Conservation (phyloP, 2,113 vertebrate genomes). For the Elephantulus edwardii region DNA sequence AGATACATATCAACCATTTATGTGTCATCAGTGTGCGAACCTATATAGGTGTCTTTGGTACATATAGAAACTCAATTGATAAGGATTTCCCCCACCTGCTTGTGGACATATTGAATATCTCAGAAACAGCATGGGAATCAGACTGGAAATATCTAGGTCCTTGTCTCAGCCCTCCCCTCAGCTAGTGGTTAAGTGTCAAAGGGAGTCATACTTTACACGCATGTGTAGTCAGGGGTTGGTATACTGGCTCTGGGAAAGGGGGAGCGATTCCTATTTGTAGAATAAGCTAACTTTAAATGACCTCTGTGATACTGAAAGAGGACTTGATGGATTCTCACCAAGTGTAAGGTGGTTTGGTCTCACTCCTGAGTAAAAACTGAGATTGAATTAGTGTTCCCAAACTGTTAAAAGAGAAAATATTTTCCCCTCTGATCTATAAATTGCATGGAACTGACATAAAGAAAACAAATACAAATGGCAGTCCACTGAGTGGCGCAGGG, state of each 20-base stretch:
- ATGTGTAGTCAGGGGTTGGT: neutral
- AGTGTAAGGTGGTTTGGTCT: neutral
- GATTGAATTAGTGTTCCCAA: neutral
- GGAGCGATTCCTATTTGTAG: too few species aligned
- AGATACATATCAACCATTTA: too few species aligned
- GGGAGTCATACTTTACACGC: neutral
- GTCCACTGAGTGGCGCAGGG: neutral
- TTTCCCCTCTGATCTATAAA: neutral
- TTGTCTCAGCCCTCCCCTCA: neutral
- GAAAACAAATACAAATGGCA: neutral
- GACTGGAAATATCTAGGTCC: neutral
- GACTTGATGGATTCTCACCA: neutral
- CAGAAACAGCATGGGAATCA: neutral
- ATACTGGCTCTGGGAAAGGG: neutral
- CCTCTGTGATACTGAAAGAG: neutral
- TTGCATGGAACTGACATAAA: neutral
- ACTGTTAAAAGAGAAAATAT: neutral
- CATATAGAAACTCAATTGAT: neutral
- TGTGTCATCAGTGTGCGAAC: too few species aligned
- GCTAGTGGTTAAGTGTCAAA: neutral
- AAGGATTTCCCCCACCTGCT: neutral
- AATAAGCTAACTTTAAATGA: neutral
- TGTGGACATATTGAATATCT: neutral
- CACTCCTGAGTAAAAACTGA: fast-evolving
- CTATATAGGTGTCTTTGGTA: neutral